Evolutionary conservation across 2,113 vertebrate genomes (phyloP).

Genomic region (Myxocyprinus asiaticus): DNA sequence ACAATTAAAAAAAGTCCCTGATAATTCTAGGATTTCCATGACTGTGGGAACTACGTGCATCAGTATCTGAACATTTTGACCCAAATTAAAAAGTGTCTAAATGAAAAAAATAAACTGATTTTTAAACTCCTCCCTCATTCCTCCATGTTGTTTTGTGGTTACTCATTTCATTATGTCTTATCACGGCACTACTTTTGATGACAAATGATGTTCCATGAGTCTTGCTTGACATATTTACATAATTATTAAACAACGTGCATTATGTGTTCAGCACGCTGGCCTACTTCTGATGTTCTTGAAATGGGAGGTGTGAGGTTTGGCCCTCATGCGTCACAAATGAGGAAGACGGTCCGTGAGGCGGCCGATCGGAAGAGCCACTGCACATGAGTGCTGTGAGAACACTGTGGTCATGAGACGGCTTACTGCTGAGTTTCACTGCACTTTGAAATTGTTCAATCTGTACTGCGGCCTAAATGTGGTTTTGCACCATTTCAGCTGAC

Average conservation of each 20-base stretch:
- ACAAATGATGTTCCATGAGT: slow-evolving; percentile 21
- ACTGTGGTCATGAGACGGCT: background rate
- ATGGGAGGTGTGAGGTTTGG: slow-evolving; percentile 27
- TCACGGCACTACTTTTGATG: slow-evolving; percentile 2
- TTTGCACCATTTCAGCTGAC: background rate
- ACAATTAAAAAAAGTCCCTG: too few species aligned
- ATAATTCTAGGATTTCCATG: too few species aligned
- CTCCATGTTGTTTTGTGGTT: slow-evolving; percentile 6
- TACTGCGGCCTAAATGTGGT: background rate
- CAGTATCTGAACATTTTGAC: background rate
- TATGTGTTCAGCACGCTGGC: background rate
- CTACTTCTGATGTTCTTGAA: slow-evolving; percentile 26
- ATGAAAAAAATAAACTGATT: background rate
- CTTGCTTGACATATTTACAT: slow-evolving; percentile 25
- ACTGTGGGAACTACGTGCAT: too few species aligned
- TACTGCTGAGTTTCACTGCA: background rate
- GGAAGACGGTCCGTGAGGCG: slow-evolving; percentile 61
- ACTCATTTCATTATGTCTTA: background rate
- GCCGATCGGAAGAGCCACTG: slow-evolving; percentile 64
- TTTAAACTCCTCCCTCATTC: background rate
- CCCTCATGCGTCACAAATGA: slow-evolving; percentile 13
- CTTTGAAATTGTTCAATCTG: background rate
- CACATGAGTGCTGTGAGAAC: slow-evolving; percentile 38
- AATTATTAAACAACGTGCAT: slow-evolving; percentile 27
- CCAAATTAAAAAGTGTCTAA: background rate